Base-by-base conservation (phyloP, 2,888 invertebrate genomes). In the Agrotis segetum region DNA sequence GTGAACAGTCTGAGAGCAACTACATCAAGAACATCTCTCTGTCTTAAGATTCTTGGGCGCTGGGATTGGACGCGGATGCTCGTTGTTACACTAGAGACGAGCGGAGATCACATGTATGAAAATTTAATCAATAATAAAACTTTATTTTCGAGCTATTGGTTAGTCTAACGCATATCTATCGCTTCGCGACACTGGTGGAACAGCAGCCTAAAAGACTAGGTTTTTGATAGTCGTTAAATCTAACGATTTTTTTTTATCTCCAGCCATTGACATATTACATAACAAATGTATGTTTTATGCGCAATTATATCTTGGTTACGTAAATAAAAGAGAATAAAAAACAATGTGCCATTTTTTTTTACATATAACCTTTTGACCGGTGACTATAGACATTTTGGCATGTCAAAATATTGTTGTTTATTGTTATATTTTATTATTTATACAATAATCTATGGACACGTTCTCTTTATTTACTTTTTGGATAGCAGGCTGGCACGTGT, bases 361-460 rank as follows among this genome's bases (percentile, higher is more conserved):
- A 52, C 44, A 14, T 49, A 4, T 64, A 69, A 76, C 76, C 74
- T 69, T 53, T 63, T 64, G 70, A 60, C 63, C 47, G 6, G 16
- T 24, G 69, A 74, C 50, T 52, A 34, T 34, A n/a, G 14, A 55
- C 5, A 47, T 46, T 67, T 67, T 67, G 50, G 13, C 0, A 17
- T 53, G 21, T 40, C 21, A 49, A 63, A 68, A 59, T 75, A 69
- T 60, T 63, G 44, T 63, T 74, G 55, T 59, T 62, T 74, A 2
- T 53, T 56, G 19, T 61, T 58, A 7, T 13, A 21, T 52, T 40
- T 47, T 40, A 34, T 34, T n/a, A 34, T 56, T 40, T 40, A 34
- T 14, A 44, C 14, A 50, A 53, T 4, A 34, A 74, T 56, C 14
- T 56, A 19, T 24, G 47, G 49, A 6, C 47, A 53, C 40, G 47